Base-by-base conservation (phyloP, 2,888 invertebrate species). In the Xylota sylvarum region DNA sequence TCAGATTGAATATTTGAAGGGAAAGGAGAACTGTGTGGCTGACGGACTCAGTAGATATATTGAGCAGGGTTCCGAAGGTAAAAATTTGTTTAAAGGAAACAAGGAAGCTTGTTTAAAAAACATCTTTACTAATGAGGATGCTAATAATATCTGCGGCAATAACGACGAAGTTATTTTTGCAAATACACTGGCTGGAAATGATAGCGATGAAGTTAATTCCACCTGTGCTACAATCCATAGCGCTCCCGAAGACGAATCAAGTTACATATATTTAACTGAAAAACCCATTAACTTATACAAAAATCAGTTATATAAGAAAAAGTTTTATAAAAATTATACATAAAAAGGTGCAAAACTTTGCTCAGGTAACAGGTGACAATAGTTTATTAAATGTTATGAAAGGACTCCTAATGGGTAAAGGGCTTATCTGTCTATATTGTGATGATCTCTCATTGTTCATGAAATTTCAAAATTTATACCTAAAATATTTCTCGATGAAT, bases 251-350 rank as follows among this genome's bases (percentile, higher is more conserved):
- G 69, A 69, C 17, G 60, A 37, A 40, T 5, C 40, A 5, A 9
- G n/a, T 14, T 56, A 56, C 23, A 79, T 72, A 14, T 78, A 1
- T 80, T 85, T 67, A 64, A 88, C 76, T 14, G 83, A 46, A 77
- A 80, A 55, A 86, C 88, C 60, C 5, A 80, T 56, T 7, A 55
- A 62, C 23, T 17, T 78, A 6, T 52, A 35, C 17, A 73, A 55
- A 50, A 65, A 65, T n/a, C 12, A 65, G 32, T 17, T 43, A 17
- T 10, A 23, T 3, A 37, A 40, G 55, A 48, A 48, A 27, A 87
- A 17, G 40, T 40, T 40, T 40, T 40, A 40, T 35, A 35, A 35
- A 48, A 55, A 32, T 60, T 80, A 52, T 60, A 23, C 46, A 27
- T 14, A 72, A 67, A 32, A 46, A 30, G 12, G 55, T 62, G 9